phyloP scores from a whole-genome alignment of 1,140 invertebrate species.

The Papilio polytes region DNA sequence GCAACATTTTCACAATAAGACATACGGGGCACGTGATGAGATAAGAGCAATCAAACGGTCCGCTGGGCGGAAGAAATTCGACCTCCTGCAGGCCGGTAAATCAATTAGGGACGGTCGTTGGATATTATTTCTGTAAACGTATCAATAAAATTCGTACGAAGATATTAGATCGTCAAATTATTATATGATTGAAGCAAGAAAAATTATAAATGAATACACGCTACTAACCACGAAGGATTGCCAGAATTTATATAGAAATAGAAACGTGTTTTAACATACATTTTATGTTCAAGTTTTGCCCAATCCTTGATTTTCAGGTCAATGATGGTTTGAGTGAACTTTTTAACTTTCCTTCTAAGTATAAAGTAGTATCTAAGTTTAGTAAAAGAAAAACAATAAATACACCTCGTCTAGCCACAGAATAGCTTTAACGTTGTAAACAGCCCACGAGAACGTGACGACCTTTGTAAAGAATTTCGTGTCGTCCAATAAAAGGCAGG shows the following conservation, averaged over 20 bases:
- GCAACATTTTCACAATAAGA: conserved; percentile 24
- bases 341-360: not conserved
- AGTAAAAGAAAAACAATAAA: not conserved
- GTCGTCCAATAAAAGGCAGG: not conserved
- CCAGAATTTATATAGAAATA: not conserved
- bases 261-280: not conserved
- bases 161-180: conserved; percentile 1
- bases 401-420: not conserved
- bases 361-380: not conserved
- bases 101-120: conserved; percentile 23
- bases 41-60: conserved; percentile 29
- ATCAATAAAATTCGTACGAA: conserved; percentile 14
- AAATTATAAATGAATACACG: not conserved
- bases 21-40: conserved; percentile 6
- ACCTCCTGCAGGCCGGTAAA: conserved; percentile 25
- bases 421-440: conserved; percentile 12
- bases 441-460: not conserved
- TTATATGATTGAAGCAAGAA: not conserved
- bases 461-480: conserved; percentile 12
- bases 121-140: conserved; percentile 28
- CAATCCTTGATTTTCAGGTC: not conserved
- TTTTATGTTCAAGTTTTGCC: not conserved
- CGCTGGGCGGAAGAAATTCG: conserved; percentile 23
- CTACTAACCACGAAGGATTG: not conserved
- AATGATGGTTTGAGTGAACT: not conserved